Base-by-base conservation (phyloP, 2,797 vertebrate genomes). In the Epinephelus coioides region DNA sequence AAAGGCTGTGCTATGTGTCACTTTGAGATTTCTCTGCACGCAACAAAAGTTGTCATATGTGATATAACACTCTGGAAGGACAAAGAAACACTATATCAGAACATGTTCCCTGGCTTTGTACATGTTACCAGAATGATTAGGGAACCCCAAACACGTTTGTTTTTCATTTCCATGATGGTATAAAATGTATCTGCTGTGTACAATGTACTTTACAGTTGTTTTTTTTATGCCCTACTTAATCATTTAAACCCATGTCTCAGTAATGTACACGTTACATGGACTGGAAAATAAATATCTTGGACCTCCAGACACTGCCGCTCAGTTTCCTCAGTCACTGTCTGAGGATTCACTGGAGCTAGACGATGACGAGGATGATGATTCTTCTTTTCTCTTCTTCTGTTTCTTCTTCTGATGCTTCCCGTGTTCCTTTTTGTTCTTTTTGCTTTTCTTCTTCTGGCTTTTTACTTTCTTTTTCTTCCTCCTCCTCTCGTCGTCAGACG, bases 391-490 rank as follows among this genome's bases (percentile, higher is more conserved):
- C 75, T 86, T 92, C 70, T 86, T 91, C 34, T 81, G 85, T 30
- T 59, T 93, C 81, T 94, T 92, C 74, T 94, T 93, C 69, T 86
- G 86, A 65, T 85, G 78, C 67, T 94, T 94, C 14, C 82, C 86
- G 0, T 84, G 81, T 49, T 91, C 91, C 55, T 60, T 88, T 89
- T 93, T 90, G 82, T 77, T 79, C 82, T 92, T 90, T 76, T 87
- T 92, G 77, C 85, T 93, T 64, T 94, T 94, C 85, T 94, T 94
- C 74, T 91, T 94, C 50, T 90, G 81, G 67, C 86, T 89, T 82
- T 92, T 90, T 69, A 85, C 5, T 79, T 91, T 93, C 83, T 86
- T 93, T 76, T 91, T 94, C 86, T 88, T 92, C 27, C 23, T 72
- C 15, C 6, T 70, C n/a, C 65, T 30, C 1, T 92, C 88, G 17